Base-by-base conservation (phyloP, 2,797 vertebrate genomes). In the Aulostomus chinensis region DNA sequence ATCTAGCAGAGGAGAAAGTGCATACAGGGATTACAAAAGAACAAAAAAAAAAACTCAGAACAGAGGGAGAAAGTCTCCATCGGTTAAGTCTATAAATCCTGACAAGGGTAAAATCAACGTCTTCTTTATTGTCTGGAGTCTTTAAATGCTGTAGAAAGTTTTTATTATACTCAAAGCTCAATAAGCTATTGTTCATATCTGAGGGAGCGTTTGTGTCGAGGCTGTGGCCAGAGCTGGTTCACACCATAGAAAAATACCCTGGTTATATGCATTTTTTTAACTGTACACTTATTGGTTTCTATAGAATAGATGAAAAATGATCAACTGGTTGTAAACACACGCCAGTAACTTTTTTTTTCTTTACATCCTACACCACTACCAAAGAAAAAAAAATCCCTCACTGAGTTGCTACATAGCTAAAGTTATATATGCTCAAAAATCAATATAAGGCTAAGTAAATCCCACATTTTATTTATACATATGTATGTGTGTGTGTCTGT, bases 201-300 rank as follows among this genome's bases (percentile, higher is more conserved):
- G 67, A 63, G 53, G 49, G 73, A 75, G 64, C 7, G 39, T 43
- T 55, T 58, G 71, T 66, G 62, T 60, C 69, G 65, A 60, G 67
- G 54, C 49, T 47, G 74, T 73, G 54, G 33, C 64, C 68, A 68
- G 70, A 79, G 75, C 48, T 55, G 72, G 54, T 78, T 81, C 48
- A 84, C 77, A 65, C 61, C 54, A 63, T 84, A 87, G 71, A 88
- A 89, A 90, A 89, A 83, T 84, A 85, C 84, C 84, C 82, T 86
- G 84, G 66, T 80, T 66, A 58, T 85, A 80, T 88, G 78, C 72
- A 77, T 78, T 72, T 77, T 65, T 6, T 11, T 25, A 62, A 75
- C 69, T 78, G 62, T 81, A 75, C 61, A 82, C 68, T 62, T 63
- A 64, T 52, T 63, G 70, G 49, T 63, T 75, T 58, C 68, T 63